A percentile compares a stretch with the other conserved stretches of the same genome.
These are phyloP conservation scores for Tiliacea citrago DNA, from an alignment of 2,888 invertebrate genomes.

Conservation along the genomic window DNA sequence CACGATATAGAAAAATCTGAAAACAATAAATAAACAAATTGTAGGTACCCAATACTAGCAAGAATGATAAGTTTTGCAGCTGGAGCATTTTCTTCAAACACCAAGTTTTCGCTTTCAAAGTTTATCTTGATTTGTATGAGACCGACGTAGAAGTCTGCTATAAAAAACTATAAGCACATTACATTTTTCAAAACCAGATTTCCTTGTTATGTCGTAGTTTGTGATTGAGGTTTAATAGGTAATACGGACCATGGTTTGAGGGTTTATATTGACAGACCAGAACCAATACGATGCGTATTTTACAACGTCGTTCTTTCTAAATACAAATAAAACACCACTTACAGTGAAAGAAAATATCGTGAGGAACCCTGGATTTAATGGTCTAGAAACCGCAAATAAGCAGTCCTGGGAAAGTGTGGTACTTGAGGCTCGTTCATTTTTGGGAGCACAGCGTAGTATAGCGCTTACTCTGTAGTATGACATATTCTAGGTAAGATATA, in stretches of 20 bases:
- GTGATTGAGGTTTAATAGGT: background rate
- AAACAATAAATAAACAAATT: background rate
- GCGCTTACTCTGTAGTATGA: background rate
- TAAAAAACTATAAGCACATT: background rate
- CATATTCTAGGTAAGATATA: constrained; percentile 14
- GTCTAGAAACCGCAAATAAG: constrained; percentile 26
- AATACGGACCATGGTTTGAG: no score
- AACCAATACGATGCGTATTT: background rate
- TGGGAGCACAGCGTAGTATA: background rate
- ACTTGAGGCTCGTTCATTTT: constrained; percentile 3
- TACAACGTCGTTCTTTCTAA: background rate
- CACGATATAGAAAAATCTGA: background rate
- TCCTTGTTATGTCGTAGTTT: background rate
- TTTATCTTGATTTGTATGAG: background rate
- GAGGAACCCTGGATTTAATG: constrained; percentile 20
- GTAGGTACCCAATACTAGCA: background rate
- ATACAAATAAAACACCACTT: background rate
- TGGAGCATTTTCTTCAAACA: background rate
- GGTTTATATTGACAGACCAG: background rate
- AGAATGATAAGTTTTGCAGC: background rate
- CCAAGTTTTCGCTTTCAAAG: background rate
- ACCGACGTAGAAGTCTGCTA: background rate
- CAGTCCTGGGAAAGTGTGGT: background rate
- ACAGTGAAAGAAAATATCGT: constrained; percentile 1
- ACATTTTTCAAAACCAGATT: background rate